phyloP scores from a whole-genome alignment of 2,888 invertebrate species.

The Nemurella pictetii region DNA sequence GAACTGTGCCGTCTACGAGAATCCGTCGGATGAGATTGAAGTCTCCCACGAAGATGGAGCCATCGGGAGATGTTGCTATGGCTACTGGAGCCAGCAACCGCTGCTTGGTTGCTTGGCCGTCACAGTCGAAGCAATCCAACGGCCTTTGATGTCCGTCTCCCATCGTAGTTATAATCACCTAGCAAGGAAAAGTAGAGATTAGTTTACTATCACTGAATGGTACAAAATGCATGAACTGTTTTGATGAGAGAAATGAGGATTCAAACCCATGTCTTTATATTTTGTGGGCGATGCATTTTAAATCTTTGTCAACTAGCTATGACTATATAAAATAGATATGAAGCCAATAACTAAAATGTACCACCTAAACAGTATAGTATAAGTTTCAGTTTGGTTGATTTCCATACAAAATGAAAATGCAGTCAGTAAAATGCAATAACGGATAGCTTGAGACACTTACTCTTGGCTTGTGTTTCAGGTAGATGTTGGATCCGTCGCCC shows the following conservation, averaged over 20 bases:
- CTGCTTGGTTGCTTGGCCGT: constrained; percentile 77
- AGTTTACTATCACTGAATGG: background rate
- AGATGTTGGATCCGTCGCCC: constrained; percentile 95
- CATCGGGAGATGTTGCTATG: constrained; percentile 87
- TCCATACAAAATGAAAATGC: no score
- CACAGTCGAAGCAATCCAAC: constrained; percentile 80
- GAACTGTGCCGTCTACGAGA: constrained; percentile 79
- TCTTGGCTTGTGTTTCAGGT: constrained; percentile 88
- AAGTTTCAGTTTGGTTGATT: no score
- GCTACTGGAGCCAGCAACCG: constrained; percentile 90
- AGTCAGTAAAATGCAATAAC: no score
- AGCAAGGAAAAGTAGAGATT: background rate
- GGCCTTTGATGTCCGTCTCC: constrained; percentile 90
- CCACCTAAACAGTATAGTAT: no score
- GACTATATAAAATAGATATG: no score
- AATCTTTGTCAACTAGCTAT: no score
- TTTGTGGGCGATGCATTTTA: no score
- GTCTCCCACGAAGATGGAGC: constrained; percentile 92
- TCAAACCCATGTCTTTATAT: background rate
- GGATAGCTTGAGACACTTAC: background rate
- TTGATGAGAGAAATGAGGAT: background rate
- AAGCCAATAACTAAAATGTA: no score
- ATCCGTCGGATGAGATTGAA: constrained; percentile 91
- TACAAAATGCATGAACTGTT: background rate
- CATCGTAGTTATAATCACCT: constrained; percentile 84